phyloP scores from a whole-genome alignment of 2,797 vertebrate genomes.

The Erethizon dorsatum region DNA sequence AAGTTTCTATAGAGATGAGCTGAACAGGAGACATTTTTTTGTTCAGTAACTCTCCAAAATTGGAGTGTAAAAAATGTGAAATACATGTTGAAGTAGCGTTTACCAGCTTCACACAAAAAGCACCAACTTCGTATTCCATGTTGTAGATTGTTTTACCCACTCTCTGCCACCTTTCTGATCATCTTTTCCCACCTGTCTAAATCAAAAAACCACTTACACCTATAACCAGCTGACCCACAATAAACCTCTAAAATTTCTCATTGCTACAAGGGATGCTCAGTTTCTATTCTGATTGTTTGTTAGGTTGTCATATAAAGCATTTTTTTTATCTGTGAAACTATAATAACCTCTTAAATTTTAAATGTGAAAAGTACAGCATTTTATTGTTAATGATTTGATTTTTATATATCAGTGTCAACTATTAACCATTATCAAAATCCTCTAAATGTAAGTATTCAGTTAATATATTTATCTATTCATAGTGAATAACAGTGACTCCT shows the following conservation, averaged over 20 bases:
- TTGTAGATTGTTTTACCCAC: neutral
- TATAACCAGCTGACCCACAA: neutral
- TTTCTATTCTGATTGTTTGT: neutral
- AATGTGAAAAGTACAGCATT: neutral
- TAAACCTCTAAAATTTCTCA: neutral
- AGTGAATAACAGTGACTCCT: neutral
- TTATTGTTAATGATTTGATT: neutral
- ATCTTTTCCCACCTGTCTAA: neutral
- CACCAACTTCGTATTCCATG: neutral
- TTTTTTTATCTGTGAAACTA: slow-evolving; percentile 6
- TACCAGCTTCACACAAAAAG: neutral
- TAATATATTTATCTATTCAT: slow-evolving; percentile 13
- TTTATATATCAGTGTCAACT: neutral
- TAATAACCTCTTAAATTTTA: neutral
- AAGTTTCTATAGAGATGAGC: slow-evolving; percentile 85
- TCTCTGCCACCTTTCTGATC: neutral
- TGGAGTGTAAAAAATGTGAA: neutral
- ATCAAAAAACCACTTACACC: neutral
- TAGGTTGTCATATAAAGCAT: neutral
- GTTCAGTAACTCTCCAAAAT: slow-evolving; percentile 51
- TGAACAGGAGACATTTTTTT: slow-evolving; percentile 67
- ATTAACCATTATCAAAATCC: neutral
- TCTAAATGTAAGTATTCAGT: neutral
- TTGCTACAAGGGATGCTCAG: neutral
- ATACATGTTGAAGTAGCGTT: neutral